Percentiles rank a stretch among this genome's conserved stretches.
These are phyloP conservation scores for Bos indicus DNA, from an alignment of 2,113 vertebrate genomes.

Conservation along the genomic window DNA sequence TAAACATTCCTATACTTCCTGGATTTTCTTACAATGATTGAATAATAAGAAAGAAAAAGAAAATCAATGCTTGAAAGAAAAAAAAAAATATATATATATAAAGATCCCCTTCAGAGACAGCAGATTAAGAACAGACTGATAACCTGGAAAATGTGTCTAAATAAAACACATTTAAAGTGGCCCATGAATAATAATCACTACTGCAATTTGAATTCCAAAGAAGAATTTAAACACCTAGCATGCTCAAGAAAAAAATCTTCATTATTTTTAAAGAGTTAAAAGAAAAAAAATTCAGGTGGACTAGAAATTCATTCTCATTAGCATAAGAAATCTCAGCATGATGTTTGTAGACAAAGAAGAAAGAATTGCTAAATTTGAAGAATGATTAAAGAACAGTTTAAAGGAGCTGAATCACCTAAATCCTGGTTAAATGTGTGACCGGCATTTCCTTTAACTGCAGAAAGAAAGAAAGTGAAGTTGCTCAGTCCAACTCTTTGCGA, in stretches of 20 bases:
- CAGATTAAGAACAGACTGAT: background rate
- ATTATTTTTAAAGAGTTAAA: background rate
- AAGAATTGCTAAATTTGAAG: background rate
- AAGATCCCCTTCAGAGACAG: background rate
- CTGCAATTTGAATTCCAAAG: conserved; percentile 1
- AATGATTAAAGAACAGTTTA: background rate
- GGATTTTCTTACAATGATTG: background rate
- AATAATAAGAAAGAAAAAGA: background rate
- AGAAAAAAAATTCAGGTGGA: background rate
- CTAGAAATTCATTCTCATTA: conserved; percentile 15
- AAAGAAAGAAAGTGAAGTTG: background rate
- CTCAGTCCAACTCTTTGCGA: background rate
- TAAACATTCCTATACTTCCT: background rate
- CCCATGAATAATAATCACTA: background rate
- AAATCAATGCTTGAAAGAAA: background rate
- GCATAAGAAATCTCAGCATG: conserved; percentile 4
- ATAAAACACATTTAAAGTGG: conserved; percentile 22
- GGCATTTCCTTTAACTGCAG: background rate
- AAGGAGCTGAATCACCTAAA: background rate
- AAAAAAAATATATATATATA: background rate
- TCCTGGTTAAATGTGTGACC: conserved; percentile 5
- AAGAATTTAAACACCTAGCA: background rate
- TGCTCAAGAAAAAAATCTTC: background rate
- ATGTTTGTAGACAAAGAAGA: background rate
- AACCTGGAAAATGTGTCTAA: background rate